These are phyloP conservation scores for Holcopasites calliopsidis DNA, from an alignment of 1,140 invertebrate genomes.

Conservation along the genomic window DNA sequence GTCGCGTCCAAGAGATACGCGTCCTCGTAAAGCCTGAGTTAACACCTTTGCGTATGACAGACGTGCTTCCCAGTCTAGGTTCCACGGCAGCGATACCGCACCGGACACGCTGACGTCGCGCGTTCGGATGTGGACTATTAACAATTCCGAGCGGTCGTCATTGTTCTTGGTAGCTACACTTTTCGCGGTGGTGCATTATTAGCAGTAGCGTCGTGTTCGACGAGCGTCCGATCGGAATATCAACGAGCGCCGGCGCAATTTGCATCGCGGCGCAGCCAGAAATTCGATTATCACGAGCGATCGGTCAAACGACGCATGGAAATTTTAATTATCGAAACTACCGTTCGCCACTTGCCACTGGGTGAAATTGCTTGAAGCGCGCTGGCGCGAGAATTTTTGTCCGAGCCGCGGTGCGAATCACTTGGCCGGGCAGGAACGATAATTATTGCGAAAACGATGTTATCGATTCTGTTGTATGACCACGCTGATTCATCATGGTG, in stretches of 20 bases:
- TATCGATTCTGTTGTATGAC: conserved; percentile 5
- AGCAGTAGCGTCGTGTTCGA: conserved; percentile 34
- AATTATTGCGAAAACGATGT: conserved; percentile 10
- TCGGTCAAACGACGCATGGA: conserved; percentile 44
- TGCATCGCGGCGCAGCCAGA: conserved; percentile 18
- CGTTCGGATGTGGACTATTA: too few relatives aligned
- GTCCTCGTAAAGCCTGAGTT: conserved; percentile 49
- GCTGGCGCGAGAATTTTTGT: conserved; percentile 6
- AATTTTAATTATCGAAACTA: conserved; percentile 49
- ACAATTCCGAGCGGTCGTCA: conserved; percentile 22
- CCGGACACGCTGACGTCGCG: too few relatives aligned
- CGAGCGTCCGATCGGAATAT: conserved; percentile 22
- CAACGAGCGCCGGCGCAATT: conserved; percentile 18
- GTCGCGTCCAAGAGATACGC: conserved; percentile 44
- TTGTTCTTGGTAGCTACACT: conserved; percentile 38
- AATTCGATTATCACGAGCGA: conserved; percentile 38
- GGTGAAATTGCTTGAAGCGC: conserved; percentile 2
- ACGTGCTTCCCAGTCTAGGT: conserved; percentile 48
- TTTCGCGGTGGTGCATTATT: conserved; percentile 42
- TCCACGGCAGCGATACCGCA: neutral
- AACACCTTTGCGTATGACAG: conserved; percentile 64
- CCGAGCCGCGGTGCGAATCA: neutral
- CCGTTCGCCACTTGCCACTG: neutral
- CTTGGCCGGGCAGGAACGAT: neutral
- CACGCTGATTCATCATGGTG: conserved; percentile 16